Conservation (phyloP, 2,797 vertebrate genomes). For the Tenualosa thibaudeaui region DNA sequence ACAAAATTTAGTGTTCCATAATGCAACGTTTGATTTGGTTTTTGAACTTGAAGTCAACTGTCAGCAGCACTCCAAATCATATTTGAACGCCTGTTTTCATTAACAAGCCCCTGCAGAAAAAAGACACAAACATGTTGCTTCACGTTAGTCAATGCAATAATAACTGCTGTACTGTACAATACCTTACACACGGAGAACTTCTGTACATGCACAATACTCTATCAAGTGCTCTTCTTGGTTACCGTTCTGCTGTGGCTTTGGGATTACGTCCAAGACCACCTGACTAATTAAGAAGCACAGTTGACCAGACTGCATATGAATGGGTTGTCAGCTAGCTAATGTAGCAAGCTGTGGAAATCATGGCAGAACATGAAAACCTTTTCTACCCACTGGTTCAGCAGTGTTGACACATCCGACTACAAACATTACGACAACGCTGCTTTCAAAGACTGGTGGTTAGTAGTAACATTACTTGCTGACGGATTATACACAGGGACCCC, state of each 20-base stretch:
- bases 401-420: neutral
- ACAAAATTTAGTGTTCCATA: conserved; percentile 2
- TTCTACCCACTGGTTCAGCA: neutral
- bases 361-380: neutral
- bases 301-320: neutral
- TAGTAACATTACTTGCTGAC: neutral
- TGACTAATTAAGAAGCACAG: conserved; percentile 4
- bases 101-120: neutral
- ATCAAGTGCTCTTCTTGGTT: neutral
- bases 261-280: neutral
- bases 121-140: neutral
- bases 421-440: neutral
- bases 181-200: too few relatives aligned
- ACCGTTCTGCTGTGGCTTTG: neutral
- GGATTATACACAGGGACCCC: neutral
- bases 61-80: neutral
- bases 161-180: neutral
- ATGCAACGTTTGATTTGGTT: neutral
- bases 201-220: too few relatives aligned
- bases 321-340: neutral
- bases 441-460: neutral
- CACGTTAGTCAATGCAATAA: neutral
- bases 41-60: neutral
- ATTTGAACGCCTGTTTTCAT: neutral
- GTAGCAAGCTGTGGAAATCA: neutral